These are phyloP conservation scores for Oryctolagus cuniculus DNA, from an alignment of 2,113 vertebrate genomes.

Conservation along the genomic window DNA sequence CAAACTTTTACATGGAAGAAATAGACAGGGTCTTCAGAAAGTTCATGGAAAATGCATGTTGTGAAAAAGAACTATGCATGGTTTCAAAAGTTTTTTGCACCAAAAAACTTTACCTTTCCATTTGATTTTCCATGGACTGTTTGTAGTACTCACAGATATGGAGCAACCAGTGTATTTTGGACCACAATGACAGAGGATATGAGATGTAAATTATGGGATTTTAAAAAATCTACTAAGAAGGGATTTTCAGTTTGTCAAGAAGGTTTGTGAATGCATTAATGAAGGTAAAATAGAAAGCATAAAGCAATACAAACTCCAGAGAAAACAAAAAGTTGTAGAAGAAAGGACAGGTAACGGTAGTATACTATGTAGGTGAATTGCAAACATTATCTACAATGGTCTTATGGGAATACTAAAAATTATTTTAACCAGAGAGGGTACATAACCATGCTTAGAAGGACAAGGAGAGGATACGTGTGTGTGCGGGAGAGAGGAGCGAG, in stretches of 20 bases:
- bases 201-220: not conserved
- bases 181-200: not conserved
- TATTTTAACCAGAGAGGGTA: not conserved
- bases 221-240: not conserved
- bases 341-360: conserved; percentile 17
- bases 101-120: too few species aligned
- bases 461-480: not conserved
- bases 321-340: conserved; percentile 43
- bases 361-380: not conserved
- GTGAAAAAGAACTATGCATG: too few species aligned
- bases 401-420: conserved; percentile 9
- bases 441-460: not conserved
- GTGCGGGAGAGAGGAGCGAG: not conserved
- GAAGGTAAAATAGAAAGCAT: not conserved
- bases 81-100: too few species aligned
- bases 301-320: conserved; percentile 52
- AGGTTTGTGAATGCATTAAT: not conserved
- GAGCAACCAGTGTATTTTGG: not conserved
- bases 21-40: not conserved
- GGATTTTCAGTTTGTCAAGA: conserved; percentile 16
- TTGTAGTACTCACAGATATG: too few species aligned
- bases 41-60: too few species aligned
- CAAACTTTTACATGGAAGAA: not conserved
- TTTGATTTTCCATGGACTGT: too few species aligned
- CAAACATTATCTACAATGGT: conserved; percentile 16